These are phyloP conservation scores for Danaus plexippus DNA, from an alignment of 1,140 invertebrate species.

Conservation along the genomic window DNA sequence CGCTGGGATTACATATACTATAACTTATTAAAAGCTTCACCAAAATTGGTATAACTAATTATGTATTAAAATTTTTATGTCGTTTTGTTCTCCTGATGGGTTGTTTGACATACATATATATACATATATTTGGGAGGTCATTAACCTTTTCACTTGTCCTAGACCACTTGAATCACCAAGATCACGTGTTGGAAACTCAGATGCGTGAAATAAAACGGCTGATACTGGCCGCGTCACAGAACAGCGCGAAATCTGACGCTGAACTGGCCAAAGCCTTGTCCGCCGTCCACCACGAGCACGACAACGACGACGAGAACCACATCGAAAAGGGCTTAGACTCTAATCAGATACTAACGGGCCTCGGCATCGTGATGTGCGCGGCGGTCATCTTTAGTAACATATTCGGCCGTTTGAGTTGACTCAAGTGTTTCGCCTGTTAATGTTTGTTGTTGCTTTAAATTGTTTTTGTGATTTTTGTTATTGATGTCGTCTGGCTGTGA, in stretches of 20 bases:
- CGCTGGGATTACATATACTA: too few relatives aligned
- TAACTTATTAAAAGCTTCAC: too few relatives aligned
- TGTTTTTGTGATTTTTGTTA: too few relatives aligned
- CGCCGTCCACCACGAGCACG: constrained; percentile 49
- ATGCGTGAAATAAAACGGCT: constrained; percentile 46
- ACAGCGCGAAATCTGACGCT: constrained; percentile 53
- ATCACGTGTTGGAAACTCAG: constrained; percentile 44
- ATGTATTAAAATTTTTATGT: too few relatives aligned
- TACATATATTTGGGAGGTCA: too few relatives aligned
- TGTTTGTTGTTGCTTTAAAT: too few relatives aligned
- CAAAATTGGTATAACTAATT: too few relatives aligned
- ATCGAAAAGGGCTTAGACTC: constrained; percentile 34
- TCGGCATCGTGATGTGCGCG: constrained; percentile 48
- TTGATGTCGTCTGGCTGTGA: too few relatives aligned
- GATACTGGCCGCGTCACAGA: constrained; percentile 41
- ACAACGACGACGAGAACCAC: constrained; percentile 46
- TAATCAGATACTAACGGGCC: constrained; percentile 47
- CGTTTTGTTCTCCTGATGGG: too few relatives aligned
- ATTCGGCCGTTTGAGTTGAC: constrained; percentile 52
- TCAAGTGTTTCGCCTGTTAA: neutral
- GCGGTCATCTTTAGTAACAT: constrained; percentile 52
- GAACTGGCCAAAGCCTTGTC: constrained; percentile 50
- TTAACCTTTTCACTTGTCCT: constrained; percentile 9
- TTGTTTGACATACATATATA: too few relatives aligned
- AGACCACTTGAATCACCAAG: constrained; percentile 58